Conservation (phyloP, 1,140 invertebrate genomes). For the Pseudachorutes palmiensis region DNA sequence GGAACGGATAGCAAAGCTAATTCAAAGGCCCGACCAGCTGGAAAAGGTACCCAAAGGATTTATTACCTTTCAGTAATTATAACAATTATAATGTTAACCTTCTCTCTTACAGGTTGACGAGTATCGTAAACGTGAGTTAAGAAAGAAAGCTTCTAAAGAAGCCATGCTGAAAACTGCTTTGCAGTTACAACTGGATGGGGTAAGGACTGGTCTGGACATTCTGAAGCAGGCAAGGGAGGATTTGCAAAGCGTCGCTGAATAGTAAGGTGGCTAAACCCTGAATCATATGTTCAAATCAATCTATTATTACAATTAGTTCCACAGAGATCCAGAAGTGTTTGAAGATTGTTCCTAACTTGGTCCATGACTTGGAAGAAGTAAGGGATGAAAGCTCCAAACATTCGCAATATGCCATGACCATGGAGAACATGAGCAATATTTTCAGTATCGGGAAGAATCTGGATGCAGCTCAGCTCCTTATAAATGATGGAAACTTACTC, state of each 20-base stretch:
- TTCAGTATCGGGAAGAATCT: constrained; percentile 96
- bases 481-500: constrained; percentile 87
- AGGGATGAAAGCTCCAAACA: constrained; percentile 87
- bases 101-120: constrained; percentile 59
- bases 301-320: constrained; percentile 44
- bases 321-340: constrained; percentile 57
- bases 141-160: constrained; percentile 90
- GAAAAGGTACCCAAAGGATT: constrained; percentile 62
- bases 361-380: constrained; percentile 69
- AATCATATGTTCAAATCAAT: neutral
- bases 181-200: constrained; percentile 94
- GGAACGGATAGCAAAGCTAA: constrained; percentile 85
- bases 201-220: constrained; percentile 84
- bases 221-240: constrained; percentile 73
- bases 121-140: constrained; percentile 65
- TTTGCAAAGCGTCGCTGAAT: constrained; percentile 63
- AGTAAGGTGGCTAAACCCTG: constrained; percentile 46
- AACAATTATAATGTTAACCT: too few relatives aligned
- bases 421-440: constrained; percentile 96
- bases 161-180: constrained; percentile 96
- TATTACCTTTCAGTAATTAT: too few relatives aligned
- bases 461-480: constrained; percentile 84
- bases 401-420: constrained; percentile 91
- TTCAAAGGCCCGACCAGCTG: constrained; percentile 88
- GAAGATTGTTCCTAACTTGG: constrained; percentile 58